Conservation (phyloP, 2,113 vertebrate genomes). For the Bambusicola thoracicus region DNA sequence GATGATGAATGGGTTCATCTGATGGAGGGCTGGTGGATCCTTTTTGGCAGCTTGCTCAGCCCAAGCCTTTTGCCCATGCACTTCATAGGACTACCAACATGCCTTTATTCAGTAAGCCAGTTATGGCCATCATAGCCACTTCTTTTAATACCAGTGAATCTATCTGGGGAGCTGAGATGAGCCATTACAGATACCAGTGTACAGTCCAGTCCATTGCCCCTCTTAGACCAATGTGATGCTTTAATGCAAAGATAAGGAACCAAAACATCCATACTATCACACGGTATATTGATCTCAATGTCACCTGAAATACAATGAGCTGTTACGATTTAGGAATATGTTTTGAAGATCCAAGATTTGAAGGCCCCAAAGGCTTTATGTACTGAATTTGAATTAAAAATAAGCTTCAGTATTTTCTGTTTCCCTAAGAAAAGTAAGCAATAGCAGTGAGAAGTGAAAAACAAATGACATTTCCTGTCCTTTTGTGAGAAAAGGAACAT, state of each 20-base stretch:
- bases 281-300: background rate
- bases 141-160: background rate
- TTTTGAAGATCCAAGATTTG: conserved; percentile 42
- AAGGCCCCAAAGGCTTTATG: background rate
- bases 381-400: conserved; percentile 30
- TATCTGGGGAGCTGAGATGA: background rate
- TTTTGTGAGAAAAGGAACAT: background rate
- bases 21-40: background rate
- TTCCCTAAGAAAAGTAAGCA: conserved; percentile 24
- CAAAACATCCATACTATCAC: background rate
- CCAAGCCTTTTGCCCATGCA: background rate
- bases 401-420: background rate
- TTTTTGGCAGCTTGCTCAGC: background rate
- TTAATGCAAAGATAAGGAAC: background rate
- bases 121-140: background rate
- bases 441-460: conserved; percentile 22
- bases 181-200: background rate
- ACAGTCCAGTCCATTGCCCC: background rate
- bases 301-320: conserved; percentile 10
- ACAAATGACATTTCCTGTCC: background rate
- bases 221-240: background rate
- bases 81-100: background rate
- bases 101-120: background rate
- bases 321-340: conserved; percentile 11
- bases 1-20: background rate